Conservation (phyloP, 64 coral and sea anemone species). For the Montipora foliosa region DNA sequence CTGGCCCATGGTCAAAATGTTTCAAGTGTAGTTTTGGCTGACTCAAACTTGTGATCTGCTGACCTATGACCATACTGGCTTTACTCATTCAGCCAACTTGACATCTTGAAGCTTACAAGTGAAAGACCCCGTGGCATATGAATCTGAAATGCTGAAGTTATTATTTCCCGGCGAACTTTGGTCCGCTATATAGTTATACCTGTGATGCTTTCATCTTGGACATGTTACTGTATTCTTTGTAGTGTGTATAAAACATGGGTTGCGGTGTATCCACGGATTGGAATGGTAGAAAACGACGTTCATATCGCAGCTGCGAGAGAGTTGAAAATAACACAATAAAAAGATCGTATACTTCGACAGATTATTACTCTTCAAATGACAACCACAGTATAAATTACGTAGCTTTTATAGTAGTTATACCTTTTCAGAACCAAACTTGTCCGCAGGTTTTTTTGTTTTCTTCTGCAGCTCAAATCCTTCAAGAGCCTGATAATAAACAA, state of each 20-base stretch:
- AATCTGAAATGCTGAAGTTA: no score
- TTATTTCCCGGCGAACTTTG: no score
- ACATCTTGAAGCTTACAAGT: no score
- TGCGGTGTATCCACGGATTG: constrained; percentile 95
- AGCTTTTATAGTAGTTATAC: background rate
- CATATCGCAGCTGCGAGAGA: constrained; percentile 82
- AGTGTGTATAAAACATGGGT: constrained; percentile 88
- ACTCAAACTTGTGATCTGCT: no score
- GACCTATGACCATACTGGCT: no score
- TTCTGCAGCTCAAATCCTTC: constrained; percentile 94
- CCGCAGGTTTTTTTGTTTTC: constrained; percentile 84
- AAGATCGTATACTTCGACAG: background rate
- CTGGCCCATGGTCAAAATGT: no score
- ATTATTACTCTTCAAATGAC: no score
- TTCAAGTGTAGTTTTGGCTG: no score
- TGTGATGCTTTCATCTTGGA: constrained; percentile 69
- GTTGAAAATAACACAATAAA: no score
- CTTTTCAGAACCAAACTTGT: constrained; percentile 93
- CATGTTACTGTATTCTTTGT: constrained; percentile 77
- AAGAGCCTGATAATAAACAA: constrained; percentile 65
- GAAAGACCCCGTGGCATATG: no score
- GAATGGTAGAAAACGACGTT: constrained; percentile 94
- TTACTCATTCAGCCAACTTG: no score
- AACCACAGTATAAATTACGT: no score
- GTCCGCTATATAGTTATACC: constrained; percentile 17